Base-by-base conservation (phyloP, 2,888 invertebrate genomes). In the Chrysolina americana region DNA sequence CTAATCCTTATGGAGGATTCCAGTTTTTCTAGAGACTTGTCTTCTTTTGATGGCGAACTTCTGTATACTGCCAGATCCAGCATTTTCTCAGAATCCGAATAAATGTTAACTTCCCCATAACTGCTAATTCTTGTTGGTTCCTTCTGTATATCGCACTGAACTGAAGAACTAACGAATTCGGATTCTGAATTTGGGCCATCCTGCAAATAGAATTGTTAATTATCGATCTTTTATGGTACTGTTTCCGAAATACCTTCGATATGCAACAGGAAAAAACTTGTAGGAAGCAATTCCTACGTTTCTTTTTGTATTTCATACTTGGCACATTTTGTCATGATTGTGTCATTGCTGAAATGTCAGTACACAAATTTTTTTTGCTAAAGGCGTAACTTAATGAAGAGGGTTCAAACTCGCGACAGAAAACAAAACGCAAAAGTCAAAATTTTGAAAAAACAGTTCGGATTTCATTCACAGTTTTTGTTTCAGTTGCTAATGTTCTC, bases 221-320 rank as follows among this genome's bases (percentile, higher is more conserved):
- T 13, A 62, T 28, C n/a, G 21, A 36, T 10, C 15, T 56, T 5
- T 15, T 5, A 65, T 44, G 2, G 11, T n/a, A 48, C 44, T 65
- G 13, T 47, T 47, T 21, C 23, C 13, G 8, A 23, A 19, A 68
- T 53, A 68, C 68, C 68, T 68, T 68, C 23, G 68, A 68, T 21
- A 68, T 53, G 44, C 68, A 68, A 21, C 68, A 53, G 21, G 48
- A 68, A 19, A 68, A 68, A 19, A 41, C 41, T 53, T 53, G 53
- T 17, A 19, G 53, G n/a, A 68, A 68, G 36, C 53, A 36, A 41
- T 36, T 68, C 11, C 15, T n/a, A 6, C 50, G 36, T 21, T 66
- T 66, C 28, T 66, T 53, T 50, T 41, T 41, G 13, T 13, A 10
- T 15, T 53, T 68, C 59, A 59, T 59, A 28, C 48, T 41, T 21